A percentile compares a stretch with the other conserved stretches of the same genome.
Evolutionary conservation across 1,140 invertebrate genomes (phyloP).

Genomic region (Spodoptera litura): DNA sequence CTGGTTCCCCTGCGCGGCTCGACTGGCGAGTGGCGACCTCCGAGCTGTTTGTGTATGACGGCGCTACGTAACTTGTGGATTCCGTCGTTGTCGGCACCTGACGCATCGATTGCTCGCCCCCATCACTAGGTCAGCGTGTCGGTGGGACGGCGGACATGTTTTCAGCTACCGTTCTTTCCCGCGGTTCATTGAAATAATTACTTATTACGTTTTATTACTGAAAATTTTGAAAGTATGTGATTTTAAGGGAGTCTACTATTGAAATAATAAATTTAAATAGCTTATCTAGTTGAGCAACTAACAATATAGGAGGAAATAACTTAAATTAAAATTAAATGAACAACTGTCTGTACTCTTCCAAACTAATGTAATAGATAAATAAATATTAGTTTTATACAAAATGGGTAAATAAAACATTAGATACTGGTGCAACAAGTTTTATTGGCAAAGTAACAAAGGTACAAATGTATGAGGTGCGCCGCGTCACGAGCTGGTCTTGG

Average conservation of each 20-base stretch:
- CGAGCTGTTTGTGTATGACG: constrained; percentile 51
- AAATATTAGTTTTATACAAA: too few species aligned
- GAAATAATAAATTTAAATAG: too few species aligned
- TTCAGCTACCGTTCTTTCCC: neutral
- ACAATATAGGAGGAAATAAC: too few species aligned
- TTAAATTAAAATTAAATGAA: too few species aligned
- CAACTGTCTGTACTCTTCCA: too few species aligned
- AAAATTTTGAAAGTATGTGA: too few species aligned
- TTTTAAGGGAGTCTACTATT: too few species aligned
- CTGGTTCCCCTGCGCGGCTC: constrained; percentile 56
- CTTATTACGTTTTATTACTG: neutral
- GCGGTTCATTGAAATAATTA: neutral
- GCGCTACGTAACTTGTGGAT: constrained; percentile 59
- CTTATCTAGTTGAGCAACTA: too few species aligned
- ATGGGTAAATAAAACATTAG: constrained; percentile 54
- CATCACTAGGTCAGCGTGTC: constrained; percentile 66
- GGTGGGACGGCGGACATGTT: constrained; percentile 6
- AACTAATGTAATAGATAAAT: too few species aligned
- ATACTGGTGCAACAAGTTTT: constrained; percentile 77
- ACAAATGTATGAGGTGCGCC: constrained; percentile 63
- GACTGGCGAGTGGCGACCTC: constrained; percentile 63
- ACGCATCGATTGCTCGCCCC: constrained; percentile 67
- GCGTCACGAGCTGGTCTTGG: constrained; percentile 38
- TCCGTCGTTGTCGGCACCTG: constrained; percentile 55
- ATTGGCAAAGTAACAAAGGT: constrained; percentile 82